Evolutionary conservation across 2,113 vertebrate species (phyloP), one percentile per base, ranked within the genome.

Genomic region (Pitta sordida): DNA sequence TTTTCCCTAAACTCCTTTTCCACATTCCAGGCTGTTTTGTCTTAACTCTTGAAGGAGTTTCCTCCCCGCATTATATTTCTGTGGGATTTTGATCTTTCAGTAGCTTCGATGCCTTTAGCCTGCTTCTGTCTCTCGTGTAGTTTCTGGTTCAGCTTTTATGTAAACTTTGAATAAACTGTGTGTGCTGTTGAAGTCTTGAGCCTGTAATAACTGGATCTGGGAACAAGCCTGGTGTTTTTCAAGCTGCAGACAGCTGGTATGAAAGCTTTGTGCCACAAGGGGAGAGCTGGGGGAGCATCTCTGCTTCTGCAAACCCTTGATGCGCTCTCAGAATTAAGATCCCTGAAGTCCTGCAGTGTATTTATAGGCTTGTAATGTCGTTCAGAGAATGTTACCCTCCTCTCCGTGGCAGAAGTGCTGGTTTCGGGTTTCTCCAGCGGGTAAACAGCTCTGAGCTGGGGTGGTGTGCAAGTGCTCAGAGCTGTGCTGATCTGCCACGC

Each of bases 301-400:
- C 70, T 68, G 65, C 70, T 88, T 83, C 86, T 85, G 41, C 39
- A 88, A 93, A 63, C 81, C 44, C 56, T 24, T 13, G 29, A 64
- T 60, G 80, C 1, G 6, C 79, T 95, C 93, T 93, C 88, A 86
- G 92, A 96, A 83, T n/a, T 74, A 91, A 93, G 94, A 92, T 79
- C 88, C 68, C 58, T 16, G 15, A 32, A 68, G 56, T 67, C 92
- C 86, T 34, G 52, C 60, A 68, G 90, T 77, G 2, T 98, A 97
- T 98, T 98, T 97, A 95, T 98, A 97, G 97, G 73, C 60, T 83
- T 58, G 92, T 77, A 51, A 55, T 70, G 94, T 93, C 51, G 86
- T 67, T 43, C n/a, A 32, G 88, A 32, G 88, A 51, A 30, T 60
- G 94, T 96, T 91, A 97, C 69, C 30, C 90, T 95, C 95, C 68